phyloP scores from a whole-genome alignment of 2,113 vertebrate genomes.

The Monopterus albus region DNA sequence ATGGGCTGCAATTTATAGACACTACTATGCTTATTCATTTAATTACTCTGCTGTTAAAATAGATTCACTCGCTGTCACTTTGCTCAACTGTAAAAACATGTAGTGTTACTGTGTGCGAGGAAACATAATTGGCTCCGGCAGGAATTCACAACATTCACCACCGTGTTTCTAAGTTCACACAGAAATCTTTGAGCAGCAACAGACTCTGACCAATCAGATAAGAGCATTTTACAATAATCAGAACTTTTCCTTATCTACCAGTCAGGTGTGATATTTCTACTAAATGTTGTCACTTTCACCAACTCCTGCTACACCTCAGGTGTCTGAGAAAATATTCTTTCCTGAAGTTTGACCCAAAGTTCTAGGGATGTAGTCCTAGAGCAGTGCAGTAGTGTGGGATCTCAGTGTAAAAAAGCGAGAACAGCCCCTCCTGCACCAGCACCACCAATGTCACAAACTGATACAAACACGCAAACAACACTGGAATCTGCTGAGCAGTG shows the following conservation, averaged over 20 bases:
- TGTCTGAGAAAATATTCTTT: too few species aligned
- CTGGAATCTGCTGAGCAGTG: background rate
- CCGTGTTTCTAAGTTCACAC: background rate
- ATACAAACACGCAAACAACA: background rate
- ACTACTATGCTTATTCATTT: background rate
- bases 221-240: too few species aligned
- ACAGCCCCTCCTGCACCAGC: background rate
- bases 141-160: conserved; percentile 2
- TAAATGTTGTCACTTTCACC: background rate
- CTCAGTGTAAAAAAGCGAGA: too few species aligned
- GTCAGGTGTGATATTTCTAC: background rate
- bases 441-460: background rate
- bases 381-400: too few species aligned
- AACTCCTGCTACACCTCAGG: too few species aligned
- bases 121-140: background rate
- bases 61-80: background rate
- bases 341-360: background rate
- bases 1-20: too few species aligned
- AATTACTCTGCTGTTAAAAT: background rate
- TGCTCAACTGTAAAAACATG: background rate
- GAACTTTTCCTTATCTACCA: background rate
- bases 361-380: too few species aligned
- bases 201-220: background rate
- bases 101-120: background rate
- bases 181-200: too few species aligned